Conservation (phyloP, 53 echinoderm and acorn worm species). For the Patiria pectinifera region DNA sequence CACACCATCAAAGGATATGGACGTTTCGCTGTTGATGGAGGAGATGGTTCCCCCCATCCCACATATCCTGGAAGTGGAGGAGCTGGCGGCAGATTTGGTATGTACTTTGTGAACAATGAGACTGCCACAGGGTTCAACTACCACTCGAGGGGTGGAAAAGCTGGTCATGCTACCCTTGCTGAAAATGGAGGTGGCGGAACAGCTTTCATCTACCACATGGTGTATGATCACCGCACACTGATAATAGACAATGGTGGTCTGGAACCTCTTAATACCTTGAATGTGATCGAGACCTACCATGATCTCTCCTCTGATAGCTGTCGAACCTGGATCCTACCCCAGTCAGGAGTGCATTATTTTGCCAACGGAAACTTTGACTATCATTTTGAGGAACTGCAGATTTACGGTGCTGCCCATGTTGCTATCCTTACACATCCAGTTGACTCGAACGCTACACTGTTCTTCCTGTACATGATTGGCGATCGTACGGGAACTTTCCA, state of each 20-base stretch:
- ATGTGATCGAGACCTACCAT: constrained; percentile 74
- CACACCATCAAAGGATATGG: constrained; percentile 89
- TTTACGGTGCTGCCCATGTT: constrained; percentile 84
- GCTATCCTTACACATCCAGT: constrained; percentile 86
- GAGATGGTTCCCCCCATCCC: constrained; percentile 65
- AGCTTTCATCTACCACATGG: constrained; percentile 87
- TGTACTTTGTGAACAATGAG: constrained; percentile 85
- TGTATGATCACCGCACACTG: constrained; percentile 79
- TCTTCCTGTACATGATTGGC: constrained; percentile 93
- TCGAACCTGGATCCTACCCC: constrained; percentile 87
- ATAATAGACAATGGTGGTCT: constrained; percentile 91
- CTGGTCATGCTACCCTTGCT: constrained; percentile 54
- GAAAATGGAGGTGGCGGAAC: constrained; percentile 92
- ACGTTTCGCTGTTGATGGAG: constrained; percentile 79
- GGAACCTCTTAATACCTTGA: constrained; percentile 62
- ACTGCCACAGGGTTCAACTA: constrained; percentile 86
- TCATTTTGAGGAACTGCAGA: constrained; percentile 93
- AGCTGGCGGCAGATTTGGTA: constrained; percentile 85
- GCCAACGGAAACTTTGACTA: constrained; percentile 82
- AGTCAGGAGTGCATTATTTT: constrained; percentile 86
- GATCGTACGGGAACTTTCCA: constrained; percentile 90
- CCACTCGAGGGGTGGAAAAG: constrained; percentile 79
- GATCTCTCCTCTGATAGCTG: constrained; percentile 83
- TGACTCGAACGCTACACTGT: constrained; percentile 69
- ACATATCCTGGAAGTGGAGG: constrained; percentile 76